Conservation (phyloP, 2,797 vertebrate genomes). For the Diplodus sargus region DNA sequence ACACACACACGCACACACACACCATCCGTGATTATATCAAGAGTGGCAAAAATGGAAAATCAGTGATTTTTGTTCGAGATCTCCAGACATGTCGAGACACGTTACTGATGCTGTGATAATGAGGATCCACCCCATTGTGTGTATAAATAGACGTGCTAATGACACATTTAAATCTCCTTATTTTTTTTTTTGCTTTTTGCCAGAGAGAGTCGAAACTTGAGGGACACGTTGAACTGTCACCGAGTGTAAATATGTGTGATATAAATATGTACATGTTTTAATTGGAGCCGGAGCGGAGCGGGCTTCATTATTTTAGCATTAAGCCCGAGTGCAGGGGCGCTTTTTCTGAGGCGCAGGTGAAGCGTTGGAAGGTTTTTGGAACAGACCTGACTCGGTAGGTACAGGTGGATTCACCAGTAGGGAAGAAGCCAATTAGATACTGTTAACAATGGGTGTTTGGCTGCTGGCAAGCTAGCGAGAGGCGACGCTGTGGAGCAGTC, state of each 20-base stretch:
- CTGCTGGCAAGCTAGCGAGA: constrained; percentile 66
- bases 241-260: constrained; percentile 75
- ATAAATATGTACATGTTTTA: constrained; percentile 74
- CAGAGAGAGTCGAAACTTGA: constrained; percentile 63
- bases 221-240: constrained; percentile 71
- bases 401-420: constrained; percentile 84
- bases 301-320: constrained; percentile 86
- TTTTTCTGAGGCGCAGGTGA: constrained; percentile 67
- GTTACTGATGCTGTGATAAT: constrained; percentile 82
- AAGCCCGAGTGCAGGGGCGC: constrained; percentile 68
- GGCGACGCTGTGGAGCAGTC: constrained; percentile 59
- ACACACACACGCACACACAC: too few species aligned
- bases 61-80: constrained; percentile 32
- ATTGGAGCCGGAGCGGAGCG: constrained; percentile 68
- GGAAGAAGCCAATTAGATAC: constrained; percentile 86
- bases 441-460: constrained; percentile 84
- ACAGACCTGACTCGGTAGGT: constrained; percentile 80
- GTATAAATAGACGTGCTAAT: constrained; percentile 87
- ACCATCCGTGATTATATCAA: constrained; percentile 50
- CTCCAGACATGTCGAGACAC: constrained; percentile 74
- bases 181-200: constrained; percentile 51
- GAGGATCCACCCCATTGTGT: constrained; percentile 80
- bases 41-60: constrained; percentile 64
- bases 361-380: constrained; percentile 68
- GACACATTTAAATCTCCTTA: constrained; percentile 79